Percentiles rank a stretch among this genome's conserved stretches.
Evolutionary conservation across 1,140 invertebrate genomes (phyloP).

Genomic region (Archegozetes longisetosus): DNA sequence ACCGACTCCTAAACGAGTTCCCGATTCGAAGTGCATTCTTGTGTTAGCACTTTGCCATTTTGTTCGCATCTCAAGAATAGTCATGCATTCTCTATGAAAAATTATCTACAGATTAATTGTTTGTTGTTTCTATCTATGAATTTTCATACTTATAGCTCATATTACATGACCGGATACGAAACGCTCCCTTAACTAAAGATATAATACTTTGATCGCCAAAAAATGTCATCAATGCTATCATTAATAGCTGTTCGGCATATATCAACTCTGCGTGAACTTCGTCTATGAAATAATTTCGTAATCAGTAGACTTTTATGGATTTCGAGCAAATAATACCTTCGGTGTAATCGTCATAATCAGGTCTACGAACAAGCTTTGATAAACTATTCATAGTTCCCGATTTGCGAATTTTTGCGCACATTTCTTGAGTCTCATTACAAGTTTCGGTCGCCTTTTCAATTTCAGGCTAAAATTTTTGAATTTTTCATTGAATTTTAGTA

Average conservation of each 20-base stretch:
- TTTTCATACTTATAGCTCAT: conserved; percentile 1
- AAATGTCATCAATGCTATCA: conserved; percentile 2
- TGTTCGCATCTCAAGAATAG: too few relatives aligned
- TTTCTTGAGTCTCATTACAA: background rate
- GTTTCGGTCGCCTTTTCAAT: background rate
- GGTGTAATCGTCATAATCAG: conserved; percentile 1
- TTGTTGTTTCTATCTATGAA: background rate
- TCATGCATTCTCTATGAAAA: too few relatives aligned
- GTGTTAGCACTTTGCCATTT: background rate
- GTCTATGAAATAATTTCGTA: too few relatives aligned
- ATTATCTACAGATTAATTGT: too few relatives aligned
- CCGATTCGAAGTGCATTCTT: background rate
- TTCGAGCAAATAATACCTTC: too few relatives aligned
- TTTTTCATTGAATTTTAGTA: too few relatives aligned
- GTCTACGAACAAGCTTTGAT: conserved; percentile 1
- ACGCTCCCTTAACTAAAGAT: background rate
- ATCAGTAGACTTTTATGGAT: background rate
- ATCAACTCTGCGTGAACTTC: conserved; percentile 11
- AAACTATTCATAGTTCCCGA: background rate
- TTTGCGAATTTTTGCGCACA: background rate
- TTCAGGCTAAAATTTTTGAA: background rate
- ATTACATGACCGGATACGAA: background rate
- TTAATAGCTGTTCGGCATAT: background rate
- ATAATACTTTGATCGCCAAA: conserved; percentile 5
- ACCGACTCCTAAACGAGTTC: background rate